Percentiles rank a stretch among this genome's conserved stretches.
These are phyloP conservation scores for Ectemnius continuus DNA, from an alignment of 2,888 invertebrate genomes.

Conservation along the genomic window DNA sequence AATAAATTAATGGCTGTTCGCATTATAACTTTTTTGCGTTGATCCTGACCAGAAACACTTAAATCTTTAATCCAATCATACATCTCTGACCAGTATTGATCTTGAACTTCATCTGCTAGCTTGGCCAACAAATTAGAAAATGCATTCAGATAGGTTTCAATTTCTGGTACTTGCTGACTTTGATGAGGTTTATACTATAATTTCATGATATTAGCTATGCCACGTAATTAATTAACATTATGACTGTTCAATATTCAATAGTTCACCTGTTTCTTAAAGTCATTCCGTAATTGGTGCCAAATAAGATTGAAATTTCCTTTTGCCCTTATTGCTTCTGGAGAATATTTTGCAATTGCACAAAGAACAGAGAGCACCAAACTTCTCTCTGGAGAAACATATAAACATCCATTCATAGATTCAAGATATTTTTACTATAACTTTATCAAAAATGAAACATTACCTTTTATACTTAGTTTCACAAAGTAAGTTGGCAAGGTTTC, in stretches of 20 bases:
- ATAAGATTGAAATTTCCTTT: conserved; percentile 17
- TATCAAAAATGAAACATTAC: conserved; percentile 46
- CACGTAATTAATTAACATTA: neutral
- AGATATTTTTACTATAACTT: neutral
- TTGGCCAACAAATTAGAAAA: conserved; percentile 58
- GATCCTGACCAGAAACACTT: conserved; percentile 31
- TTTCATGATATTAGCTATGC: conserved; percentile 5
- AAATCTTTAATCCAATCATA: conserved; percentile 55
- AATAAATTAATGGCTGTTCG: conserved; percentile 59
- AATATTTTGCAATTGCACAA: conserved; percentile 56
- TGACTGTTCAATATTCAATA: conserved; percentile 11
- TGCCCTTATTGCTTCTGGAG: conserved; percentile 30
- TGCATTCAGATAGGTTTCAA: conserved; percentile 62
- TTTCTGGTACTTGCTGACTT: conserved; percentile 40
- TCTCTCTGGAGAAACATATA: conserved; percentile 51
- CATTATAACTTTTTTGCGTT: conserved; percentile 37
- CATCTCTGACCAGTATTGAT: conserved; percentile 23
- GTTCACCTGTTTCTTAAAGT: conserved; percentile 53
- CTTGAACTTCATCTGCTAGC: conserved; percentile 37
- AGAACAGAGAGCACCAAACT: conserved; percentile 50
- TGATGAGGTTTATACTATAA: conserved; percentile 46
- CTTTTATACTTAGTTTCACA: conserved; percentile 40
- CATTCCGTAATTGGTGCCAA: conserved; percentile 43
- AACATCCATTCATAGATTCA: conserved; percentile 4
- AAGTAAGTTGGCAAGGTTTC: conserved; percentile 45